phyloP scores from a whole-genome alignment of 2,113 vertebrate genomes.

The Brevimyrus niger region DNA sequence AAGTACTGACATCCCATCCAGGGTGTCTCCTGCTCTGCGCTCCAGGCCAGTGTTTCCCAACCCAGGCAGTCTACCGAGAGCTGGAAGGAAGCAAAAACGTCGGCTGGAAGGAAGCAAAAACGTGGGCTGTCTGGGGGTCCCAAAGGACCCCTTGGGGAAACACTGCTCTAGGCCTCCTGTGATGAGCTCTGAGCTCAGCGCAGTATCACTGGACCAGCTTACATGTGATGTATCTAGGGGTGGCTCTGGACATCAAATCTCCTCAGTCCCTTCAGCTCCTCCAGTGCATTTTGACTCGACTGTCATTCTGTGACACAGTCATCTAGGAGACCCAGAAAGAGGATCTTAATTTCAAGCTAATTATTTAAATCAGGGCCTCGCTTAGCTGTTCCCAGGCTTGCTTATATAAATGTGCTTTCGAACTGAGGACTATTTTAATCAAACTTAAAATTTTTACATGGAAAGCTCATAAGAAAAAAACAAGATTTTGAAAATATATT shows the following conservation, averaged over 20 bases:
- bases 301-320: constrained; percentile 1
- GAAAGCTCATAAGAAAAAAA: neutral
- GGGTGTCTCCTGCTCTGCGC: neutral
- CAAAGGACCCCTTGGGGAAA: neutral
- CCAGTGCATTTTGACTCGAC: neutral
- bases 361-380: constrained; percentile 9
- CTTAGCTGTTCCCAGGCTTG: constrained; percentile 4
- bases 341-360: constrained; percentile 23
- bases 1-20: neutral
- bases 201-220: neutral
- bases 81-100: neutral
- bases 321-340: constrained; percentile 1
- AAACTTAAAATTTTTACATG: neutral
- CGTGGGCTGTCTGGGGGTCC: neutral
- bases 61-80: neutral
- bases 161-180: neutral
- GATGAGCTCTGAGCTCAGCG: neutral
- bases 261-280: neutral
- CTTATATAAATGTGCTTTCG: constrained; percentile 4
- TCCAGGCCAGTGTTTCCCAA: neutral
- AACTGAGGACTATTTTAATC: neutral
- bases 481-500: neutral
- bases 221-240: neutral
- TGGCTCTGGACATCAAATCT: too few species aligned
- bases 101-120: neutral